phyloP scores from a whole-genome alignment of 2,797 vertebrate genomes.

The Acanthopagrus latus region DNA sequence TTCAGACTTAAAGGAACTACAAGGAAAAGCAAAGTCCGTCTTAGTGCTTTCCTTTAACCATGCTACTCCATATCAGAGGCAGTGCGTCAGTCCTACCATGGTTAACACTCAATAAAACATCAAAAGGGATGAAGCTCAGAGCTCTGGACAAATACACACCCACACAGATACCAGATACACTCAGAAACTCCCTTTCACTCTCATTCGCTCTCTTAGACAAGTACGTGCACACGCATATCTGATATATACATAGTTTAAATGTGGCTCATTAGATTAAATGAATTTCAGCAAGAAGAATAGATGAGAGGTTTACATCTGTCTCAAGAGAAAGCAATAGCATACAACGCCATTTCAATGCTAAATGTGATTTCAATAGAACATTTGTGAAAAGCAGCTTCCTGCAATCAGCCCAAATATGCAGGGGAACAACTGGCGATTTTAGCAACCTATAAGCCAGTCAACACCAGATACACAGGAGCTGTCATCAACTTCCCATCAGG shows the following conservation, averaged over 20 bases:
- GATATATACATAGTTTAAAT: constrained; percentile 26
- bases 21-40: constrained; percentile 63
- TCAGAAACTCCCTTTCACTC: constrained; percentile 45
- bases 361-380: constrained; percentile 58
- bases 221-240: constrained; percentile 19
- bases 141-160: constrained; percentile 78
- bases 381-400: constrained; percentile 27
- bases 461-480: constrained; percentile 56
- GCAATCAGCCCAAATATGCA: constrained; percentile 35
- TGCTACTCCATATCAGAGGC: constrained; percentile 71
- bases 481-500: constrained; percentile 78
- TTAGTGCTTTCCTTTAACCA: constrained; percentile 70
- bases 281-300: constrained; percentile 47
- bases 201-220: constrained; percentile 6
- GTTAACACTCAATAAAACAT: constrained; percentile 87
- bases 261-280: constrained; percentile 58
- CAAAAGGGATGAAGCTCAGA: constrained; percentile 79
- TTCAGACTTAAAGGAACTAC: constrained; percentile 62
- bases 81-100: constrained; percentile 73
- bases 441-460: constrained; percentile 54
- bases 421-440: constrained; percentile 51
- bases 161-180: constrained; percentile 66
- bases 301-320: constrained; percentile 55
- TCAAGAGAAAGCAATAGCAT: constrained; percentile 42
- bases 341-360: constrained; percentile 42